Percentiles rank a stretch among this genome's conserved stretches.
Evolutionary conservation across 2,888 invertebrate genomes (phyloP).

Genomic region (Alitta virens): DNA sequence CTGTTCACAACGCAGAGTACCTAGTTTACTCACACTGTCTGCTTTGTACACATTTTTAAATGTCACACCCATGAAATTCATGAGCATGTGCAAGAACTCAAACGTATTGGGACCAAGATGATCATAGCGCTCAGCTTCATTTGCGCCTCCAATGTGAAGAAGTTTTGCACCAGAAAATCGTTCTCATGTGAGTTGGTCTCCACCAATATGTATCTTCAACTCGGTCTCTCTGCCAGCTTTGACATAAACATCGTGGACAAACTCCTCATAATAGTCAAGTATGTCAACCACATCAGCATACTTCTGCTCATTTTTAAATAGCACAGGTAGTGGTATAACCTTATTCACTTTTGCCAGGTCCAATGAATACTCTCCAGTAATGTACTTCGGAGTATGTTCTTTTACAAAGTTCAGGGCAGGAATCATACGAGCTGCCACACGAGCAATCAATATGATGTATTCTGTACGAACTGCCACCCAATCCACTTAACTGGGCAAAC

Average conservation of each 20-base stretch:
- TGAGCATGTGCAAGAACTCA: constrained; percentile 27
- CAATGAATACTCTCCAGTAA: neutral
- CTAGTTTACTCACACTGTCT: constrained; percentile 18
- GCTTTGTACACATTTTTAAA: constrained; percentile 22
- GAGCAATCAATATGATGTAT: neutral
- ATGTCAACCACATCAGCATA: constrained; percentile 27
- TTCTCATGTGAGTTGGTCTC: constrained; percentile 27
- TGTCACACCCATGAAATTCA: constrained; percentile 22
- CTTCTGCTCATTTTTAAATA: constrained; percentile 8
- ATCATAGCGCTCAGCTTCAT: constrained; percentile 13
- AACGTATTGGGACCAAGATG: constrained; percentile 21
- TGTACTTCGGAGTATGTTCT: neutral
- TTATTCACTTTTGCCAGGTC: neutral
- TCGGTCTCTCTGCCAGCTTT: neutral
- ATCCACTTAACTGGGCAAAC: neutral
- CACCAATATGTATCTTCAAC: constrained; percentile 24
- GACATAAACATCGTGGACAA: constrained; percentile 4
- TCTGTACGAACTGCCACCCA: neutral
- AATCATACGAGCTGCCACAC: neutral
- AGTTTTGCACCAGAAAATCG: constrained; percentile 21
- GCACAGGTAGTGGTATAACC: neutral
- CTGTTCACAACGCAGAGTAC: constrained; percentile 24
- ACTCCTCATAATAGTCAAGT: constrained; percentile 22
- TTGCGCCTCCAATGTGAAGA: neutral
- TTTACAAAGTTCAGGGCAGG: neutral